Evolutionary conservation across 30 jellyfish, hydroid and myxozoan species (phyloP), one percentile per base, ranked within the genome.

Genomic region (Turritopsis rubra): DNA sequence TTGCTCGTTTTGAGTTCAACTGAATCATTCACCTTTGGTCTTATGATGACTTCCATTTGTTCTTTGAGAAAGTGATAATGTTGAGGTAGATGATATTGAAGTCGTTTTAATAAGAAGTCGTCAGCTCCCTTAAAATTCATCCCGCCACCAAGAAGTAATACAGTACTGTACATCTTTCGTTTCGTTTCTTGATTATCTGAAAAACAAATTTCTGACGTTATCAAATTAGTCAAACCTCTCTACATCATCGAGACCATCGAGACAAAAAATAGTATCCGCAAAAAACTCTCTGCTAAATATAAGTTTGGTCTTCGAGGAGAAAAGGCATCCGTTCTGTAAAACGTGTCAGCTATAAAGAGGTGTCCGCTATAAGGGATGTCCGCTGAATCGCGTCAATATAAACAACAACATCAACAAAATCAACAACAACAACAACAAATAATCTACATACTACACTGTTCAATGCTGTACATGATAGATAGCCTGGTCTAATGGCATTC

Each of bases 131-230:
- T 92, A 66, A 92, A 92, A 89, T 80, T 88, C 95, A 92, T 52
- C 21, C 98, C 98, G 75, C 98, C 98, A 25, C 98, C 98, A 65
- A 92, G 87, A 9, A 92, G 80, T 83, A 92, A 80, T 1, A 92
- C 83, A 1, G 98, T 77, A 54, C 95, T 77, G 88, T 92, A 92
- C 98, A 92, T 92, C 80, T 92, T 92, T 22, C 98, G 84, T 65
- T 88, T 88, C 76, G 98, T 92, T 29, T 92, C 98, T 26, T 84
- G 82, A 81, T 85, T 85, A 23, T 92, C 98, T 92, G 71, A n/a
- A n/a, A n/a, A n/a, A n/a, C n/a, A n/a, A n/a, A n/a, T n/a, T n/a
- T n/a, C n/a, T n/a, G n/a, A n/a, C n/a, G n/a, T n/a, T n/a, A n/a
- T n/a, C n/a, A n/a, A n/a, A n/a, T n/a, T n/a, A n/a, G n/a, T n/a